These are phyloP conservation scores for Anorthoa munda DNA, from an alignment of 2,888 invertebrate species.

Conservation along the genomic window DNA sequence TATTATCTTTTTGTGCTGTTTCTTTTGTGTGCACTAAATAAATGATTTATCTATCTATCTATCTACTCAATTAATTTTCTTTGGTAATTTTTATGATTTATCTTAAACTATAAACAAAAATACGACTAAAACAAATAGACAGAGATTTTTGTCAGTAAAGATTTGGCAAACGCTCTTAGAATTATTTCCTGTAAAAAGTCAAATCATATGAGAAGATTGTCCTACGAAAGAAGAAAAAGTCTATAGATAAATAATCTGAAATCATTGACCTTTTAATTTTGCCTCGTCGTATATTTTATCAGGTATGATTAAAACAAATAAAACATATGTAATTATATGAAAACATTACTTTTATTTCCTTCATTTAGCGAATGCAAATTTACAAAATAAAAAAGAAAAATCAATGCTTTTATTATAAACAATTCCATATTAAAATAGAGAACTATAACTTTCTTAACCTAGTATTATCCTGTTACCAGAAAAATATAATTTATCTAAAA, in stretches of 20 bases:
- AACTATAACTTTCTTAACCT: slow-evolving; percentile 24
- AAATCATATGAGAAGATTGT: too few relatives aligned
- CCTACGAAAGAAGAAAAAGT: too few relatives aligned
- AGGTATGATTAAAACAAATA: neutral
- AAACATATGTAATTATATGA: neutral
- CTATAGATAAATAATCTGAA: neutral
- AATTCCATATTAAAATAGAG: slow-evolving; percentile 35
- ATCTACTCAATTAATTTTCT: too few relatives aligned
- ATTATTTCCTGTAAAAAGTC: too few relatives aligned
- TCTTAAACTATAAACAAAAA: neutral
- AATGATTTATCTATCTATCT: too few relatives aligned
- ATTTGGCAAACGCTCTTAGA: too few relatives aligned
- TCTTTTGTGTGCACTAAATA: too few relatives aligned
- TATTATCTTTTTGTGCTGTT: too few relatives aligned
- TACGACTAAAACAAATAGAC: too few relatives aligned
- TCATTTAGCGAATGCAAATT: slow-evolving; percentile 29
- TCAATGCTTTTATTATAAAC: slow-evolving; percentile 19
- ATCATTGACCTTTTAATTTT: neutral
- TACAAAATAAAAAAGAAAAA: slow-evolving; percentile 27
- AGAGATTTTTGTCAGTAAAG: too few relatives aligned
- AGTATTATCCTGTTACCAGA: slow-evolving; percentile 18
- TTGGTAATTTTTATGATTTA: too few relatives aligned
- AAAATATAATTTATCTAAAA: slow-evolving; percentile 22
- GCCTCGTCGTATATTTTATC: neutral
- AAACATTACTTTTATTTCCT: slow-evolving; percentile 39